Conservation (phyloP, 1,140 invertebrate species). For the Reticulitermes speratus region DNA sequence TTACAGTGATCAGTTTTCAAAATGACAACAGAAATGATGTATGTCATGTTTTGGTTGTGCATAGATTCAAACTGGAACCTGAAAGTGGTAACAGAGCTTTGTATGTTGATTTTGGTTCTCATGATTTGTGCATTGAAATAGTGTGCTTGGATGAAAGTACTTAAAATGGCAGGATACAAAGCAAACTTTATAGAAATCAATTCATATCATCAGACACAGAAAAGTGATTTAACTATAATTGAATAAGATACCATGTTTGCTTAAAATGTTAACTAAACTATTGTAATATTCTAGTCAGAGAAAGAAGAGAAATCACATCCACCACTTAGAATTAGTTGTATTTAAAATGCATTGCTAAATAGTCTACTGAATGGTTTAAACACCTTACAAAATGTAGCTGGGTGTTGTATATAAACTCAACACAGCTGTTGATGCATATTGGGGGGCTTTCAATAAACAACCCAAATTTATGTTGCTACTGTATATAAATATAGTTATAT, state of each 20-base stretch:
- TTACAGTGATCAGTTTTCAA: not conserved
- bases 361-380: not conserved
- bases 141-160: not conserved
- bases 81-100: not conserved
- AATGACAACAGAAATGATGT: not conserved
- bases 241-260: not conserved
- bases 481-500: conserved; percentile 14
- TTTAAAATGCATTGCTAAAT: conserved; percentile 12
- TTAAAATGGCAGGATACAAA: not conserved
- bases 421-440: conserved; percentile 8
- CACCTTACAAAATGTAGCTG: not conserved
- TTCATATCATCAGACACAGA: not conserved
- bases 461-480: conserved; percentile 10
- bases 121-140: not conserved
- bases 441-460: conserved; percentile 6
- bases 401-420: conserved; percentile 7
- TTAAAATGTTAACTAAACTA: not conserved
- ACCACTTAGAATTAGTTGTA: conserved; percentile 1
- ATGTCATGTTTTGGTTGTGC: not conserved
- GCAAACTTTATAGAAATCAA: not conserved
- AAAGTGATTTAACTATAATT: not conserved
- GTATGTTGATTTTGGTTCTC: conserved; percentile 15
- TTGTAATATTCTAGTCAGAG: conserved; percentile 12
- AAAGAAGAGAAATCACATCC: not conserved
- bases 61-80: not conserved